Base-by-base conservation (phyloP, 1,140 invertebrate genomes). In the Mizuhopecten yessoensis region DNA sequence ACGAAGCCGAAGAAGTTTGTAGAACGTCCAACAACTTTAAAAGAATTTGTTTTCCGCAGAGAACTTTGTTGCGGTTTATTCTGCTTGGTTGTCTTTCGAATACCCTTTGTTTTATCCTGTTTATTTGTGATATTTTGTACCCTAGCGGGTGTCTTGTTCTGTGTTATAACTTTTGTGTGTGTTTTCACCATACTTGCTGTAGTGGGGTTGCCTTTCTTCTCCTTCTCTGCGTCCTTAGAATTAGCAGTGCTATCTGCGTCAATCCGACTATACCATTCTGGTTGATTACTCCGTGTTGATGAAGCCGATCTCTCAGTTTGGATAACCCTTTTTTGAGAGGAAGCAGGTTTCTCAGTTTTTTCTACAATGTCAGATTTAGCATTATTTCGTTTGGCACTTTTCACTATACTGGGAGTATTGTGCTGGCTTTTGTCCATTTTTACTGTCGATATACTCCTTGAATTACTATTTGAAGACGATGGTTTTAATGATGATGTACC, bases 31-130 rank as follows among this genome's bases (percentile, higher is more conserved):
- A 75, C 57, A 75, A 75, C 57, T 75, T 75, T 75, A 11, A 75
- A 75, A n/a, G 57, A 75, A 75, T 75, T 75, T 75, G 57, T 75
- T 75, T 75, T 75, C 57, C 57, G 23, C n/a, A 75, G n/a, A 75
- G 57, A 75, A 11, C 57, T 75, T 75, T 75, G 57, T 75, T 75
- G 57, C 3, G 57, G 57, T 29, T 75, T 75, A 5, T 75, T 75
- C 57, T 75, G 23, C 23, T 75, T 75, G 17, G 17, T 29, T 29
- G 57, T 75, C 11, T 75, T 75, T 5, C 57, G 57, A 75, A 75
- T 75, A 75, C 57, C 57, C 17, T 29, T 75, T 75, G n/a, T 29
- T n/a, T n/a, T 75, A n/a, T 75, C n/a, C 17, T n/a, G 23, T 75
- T 75, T 7, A 1, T 9, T 45, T 10, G 9, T 75, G n/a, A 17